Percentiles rank a stretch among this genome's conserved stretches.
These are phyloP conservation scores for Zosterops lateralis DNA, from an alignment of 2,113 vertebrate genomes.

Conservation along the genomic window DNA sequence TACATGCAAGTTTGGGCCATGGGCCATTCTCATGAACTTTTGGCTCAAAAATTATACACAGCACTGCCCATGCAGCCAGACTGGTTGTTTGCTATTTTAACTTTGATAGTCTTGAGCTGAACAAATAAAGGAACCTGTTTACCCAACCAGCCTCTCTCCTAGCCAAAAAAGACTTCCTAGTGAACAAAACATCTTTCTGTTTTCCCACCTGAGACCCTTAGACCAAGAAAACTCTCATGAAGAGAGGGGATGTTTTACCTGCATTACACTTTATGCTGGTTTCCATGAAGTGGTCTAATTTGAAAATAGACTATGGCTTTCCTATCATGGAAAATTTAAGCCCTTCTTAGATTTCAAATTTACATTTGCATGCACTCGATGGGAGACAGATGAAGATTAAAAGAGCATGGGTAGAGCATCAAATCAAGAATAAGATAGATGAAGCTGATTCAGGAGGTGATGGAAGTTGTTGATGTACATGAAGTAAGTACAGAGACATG, in stretches of 20 bases:
- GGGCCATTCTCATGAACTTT: background rate
- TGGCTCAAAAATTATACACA: background rate
- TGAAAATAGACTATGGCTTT: background rate
- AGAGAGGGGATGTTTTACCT: background rate
- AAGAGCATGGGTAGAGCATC: background rate
- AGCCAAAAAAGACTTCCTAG: background rate
- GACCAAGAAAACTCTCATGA: background rate
- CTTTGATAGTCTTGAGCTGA: background rate
- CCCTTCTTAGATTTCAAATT: background rate
- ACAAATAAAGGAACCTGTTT: constrained; percentile 1
- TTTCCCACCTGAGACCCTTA: background rate
- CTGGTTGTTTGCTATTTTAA: background rate
- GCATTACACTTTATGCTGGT: background rate
- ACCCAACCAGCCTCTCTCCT: background rate
- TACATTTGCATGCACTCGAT: rapidly evolving
- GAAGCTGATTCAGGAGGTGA: background rate
- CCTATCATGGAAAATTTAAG: background rate
- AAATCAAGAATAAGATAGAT: background rate
- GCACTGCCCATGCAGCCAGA: background rate
- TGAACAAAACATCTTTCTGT: background rate
- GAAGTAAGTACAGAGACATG: background rate
- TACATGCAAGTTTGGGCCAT: background rate
- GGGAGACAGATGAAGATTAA: background rate
- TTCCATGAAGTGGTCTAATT: background rate
- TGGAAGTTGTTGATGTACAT: background rate